A percentile compares a stretch with the other conserved stretches of the same genome.
Evolutionary conservation across 1,140 invertebrate species (phyloP).

Genomic region (Philotrypesis tridentata): DNA sequence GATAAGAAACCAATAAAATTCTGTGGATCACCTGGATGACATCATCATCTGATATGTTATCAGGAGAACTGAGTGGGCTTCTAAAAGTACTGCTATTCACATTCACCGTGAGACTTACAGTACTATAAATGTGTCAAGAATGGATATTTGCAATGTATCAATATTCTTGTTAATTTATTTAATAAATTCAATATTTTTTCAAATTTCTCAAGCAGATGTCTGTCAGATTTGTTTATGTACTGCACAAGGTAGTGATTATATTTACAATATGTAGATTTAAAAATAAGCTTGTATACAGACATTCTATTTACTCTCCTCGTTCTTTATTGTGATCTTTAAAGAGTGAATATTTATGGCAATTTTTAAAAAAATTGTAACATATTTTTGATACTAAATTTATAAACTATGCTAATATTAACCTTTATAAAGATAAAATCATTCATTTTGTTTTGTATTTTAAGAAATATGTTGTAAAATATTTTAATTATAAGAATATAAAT

Average conservation of each 20-base stretch:
- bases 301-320: not conserved
- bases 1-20: conserved; percentile 21
- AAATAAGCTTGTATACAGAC: not conserved
- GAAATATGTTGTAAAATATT: too few relatives aligned
- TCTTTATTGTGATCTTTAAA: too few relatives aligned
- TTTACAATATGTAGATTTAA: not conserved
- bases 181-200: not conserved
- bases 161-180: not conserved
- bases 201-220: conserved; percentile 48
- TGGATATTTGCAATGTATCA: conserved; percentile 17
- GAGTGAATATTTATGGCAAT: too few relatives aligned
- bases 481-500: not conserved
- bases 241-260: conserved; percentile 32
- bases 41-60: conserved; percentile 61
- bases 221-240: conserved; percentile 53
- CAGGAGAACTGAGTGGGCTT: conserved; percentile 33
- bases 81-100: conserved; percentile 6
- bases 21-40: conserved; percentile 44
- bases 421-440: too few relatives aligned
- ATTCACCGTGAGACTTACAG: conserved; percentile 1
- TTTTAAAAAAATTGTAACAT: too few relatives aligned
- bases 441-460: too few relatives aligned
- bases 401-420: too few relatives aligned
- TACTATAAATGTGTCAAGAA: conserved; percentile 35
- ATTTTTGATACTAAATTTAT: too few relatives aligned